Evolutionary conservation across 2,888 invertebrate species (phyloP), one percentile per base, ranked within the genome.

Genomic region (Eledone cirrhosa): DNA sequence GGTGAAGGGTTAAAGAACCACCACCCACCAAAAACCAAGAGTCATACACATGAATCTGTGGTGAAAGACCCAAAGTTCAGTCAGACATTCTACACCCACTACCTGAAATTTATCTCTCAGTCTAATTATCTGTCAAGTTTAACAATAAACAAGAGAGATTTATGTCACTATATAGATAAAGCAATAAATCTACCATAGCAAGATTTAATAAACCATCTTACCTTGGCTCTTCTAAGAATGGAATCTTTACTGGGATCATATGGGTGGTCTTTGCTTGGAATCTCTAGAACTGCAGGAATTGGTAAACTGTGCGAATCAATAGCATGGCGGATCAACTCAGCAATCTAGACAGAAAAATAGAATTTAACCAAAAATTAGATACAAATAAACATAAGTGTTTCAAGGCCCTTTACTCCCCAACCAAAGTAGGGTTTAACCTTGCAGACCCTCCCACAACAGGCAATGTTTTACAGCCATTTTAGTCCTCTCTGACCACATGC

Each of bases 211-310:
- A 33, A 33, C n/a, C 27, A 2, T 48, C 78, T 80, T 92, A 96
- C 97, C 94, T 94, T 97, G 82, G 98, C 98, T 88, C 98, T 94
- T 91, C 98, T 94, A 82, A 99, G 92, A 87, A 99, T 98, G 0
- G 98, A 98, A 92, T 99, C 99, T 92, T 99, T 99, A 89, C 95
- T 95, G 77, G 99, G 97, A 91, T 99, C 99, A 91, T 99, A 99
- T 0, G 99, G 99, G 91, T 95, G 94, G 90, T 97, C 96, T 91
- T 99, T 99, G 65, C 98, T 98, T 27, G 99, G 99, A 87, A 99
- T 99, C 93, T 99, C 99, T 82, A 99, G 93, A 3, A 99, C 96
- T 8, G 99, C 94, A 22, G 99, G 99, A 82, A 98, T 95, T 0
- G 98, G 97, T 41, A 95, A 94, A 16, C 94, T 95, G 92, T 99